Conservation (phyloP, 2,797 vertebrate genomes). For the Tapirus indicus region DNA sequence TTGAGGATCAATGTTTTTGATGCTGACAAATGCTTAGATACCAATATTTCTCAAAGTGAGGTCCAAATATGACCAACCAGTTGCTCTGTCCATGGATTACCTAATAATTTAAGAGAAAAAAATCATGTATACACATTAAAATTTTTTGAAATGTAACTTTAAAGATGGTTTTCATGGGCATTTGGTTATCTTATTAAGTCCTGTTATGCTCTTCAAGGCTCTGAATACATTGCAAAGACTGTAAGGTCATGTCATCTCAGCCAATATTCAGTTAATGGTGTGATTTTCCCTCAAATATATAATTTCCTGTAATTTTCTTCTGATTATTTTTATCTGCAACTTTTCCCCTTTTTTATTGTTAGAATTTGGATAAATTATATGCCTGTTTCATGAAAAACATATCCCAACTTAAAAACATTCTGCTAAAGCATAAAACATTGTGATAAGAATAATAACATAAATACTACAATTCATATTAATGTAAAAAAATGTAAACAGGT, state of each 20-base stretch:
- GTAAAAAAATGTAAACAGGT: background rate
- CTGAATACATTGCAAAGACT: background rate
- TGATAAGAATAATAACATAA: background rate
- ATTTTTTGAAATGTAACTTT: background rate
- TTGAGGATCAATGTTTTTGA: background rate
- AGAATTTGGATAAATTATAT: slow-evolving; percentile 23
- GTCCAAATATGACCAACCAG: background rate
- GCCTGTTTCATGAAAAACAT: background rate
- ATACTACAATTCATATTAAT: background rate
- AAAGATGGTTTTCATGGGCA: background rate
- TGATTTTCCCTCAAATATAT: background rate
- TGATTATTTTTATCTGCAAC: background rate
- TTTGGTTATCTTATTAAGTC: background rate
- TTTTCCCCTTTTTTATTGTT: background rate
- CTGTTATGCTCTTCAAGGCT: background rate
- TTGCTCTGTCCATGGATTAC: background rate
- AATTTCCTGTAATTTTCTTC: slow-evolving; percentile 10
- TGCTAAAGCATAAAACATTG: background rate
- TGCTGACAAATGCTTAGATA: background rate
- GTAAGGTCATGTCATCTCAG: background rate
- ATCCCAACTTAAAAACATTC: slow-evolving; percentile 2
- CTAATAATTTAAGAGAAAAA: background rate
- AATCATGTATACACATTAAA: background rate
- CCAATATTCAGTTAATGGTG: background rate
- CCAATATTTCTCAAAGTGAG: background rate